Evolutionary conservation across 2,888 invertebrate species (phyloP), one percentile per base, ranked within the genome.

Genomic region (Agrilus mali): DNA sequence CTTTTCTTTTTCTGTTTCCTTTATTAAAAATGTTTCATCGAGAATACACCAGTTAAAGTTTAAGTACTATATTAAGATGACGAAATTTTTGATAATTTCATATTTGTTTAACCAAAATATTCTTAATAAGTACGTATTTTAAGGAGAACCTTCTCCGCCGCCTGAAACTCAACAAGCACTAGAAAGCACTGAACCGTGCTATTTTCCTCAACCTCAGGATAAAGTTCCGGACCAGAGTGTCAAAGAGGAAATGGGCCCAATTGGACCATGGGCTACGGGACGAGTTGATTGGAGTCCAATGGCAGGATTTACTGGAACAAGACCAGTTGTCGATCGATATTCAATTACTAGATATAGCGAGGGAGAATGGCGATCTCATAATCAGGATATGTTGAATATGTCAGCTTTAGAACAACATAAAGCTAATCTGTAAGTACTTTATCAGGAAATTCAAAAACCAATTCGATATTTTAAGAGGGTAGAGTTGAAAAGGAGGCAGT

Each of bases 281-380:
- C 75, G 78, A 50, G 75, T 82, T 0, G 81, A 82, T 60, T 85
- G 82, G 79, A 78, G 80, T 32, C 80, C 84, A 1, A 66, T 80
- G 43, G 76, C 73, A 1, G 76, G 71, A 1, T 68, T 84, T 56
- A 85, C 85, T 0, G 85, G 86, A 3, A 78, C 84, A 0, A 70
- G 85, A 48, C 86, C 86, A 0, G 72, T 74, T 0, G 84, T 82
- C 8, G 82, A 82, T 64, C 82, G 80, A 55, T 86, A 85, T 58
- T 81, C 85, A 1, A 69, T 85, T 37, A 80, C 84, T 10, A 70
- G 81, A 53, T 83, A 75, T 58, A 84, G 83, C 42, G 72, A 80
- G 1, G 77, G 73, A 7, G 84, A 86, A 65, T 86, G 86, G 86
- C 70, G 82, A 35, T 47, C 47, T 6, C 63, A 60, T 47, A 67